These are phyloP conservation scores for Apis florea DNA, from an alignment of 1,140 invertebrate species.

Conservation along the genomic window DNA sequence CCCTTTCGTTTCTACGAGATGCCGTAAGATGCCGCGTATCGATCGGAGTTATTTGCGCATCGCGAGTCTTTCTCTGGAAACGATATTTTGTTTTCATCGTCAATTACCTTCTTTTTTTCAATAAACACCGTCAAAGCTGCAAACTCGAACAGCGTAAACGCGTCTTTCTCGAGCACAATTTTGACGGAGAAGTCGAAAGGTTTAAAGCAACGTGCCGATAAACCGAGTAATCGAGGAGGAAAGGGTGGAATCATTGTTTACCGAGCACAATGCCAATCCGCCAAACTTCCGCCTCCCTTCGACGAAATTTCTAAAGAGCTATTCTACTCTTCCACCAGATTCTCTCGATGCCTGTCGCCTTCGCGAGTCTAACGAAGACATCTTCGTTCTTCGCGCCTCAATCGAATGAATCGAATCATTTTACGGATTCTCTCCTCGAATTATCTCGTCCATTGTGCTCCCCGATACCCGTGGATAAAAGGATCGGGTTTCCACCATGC, in stretches of 20 bases:
- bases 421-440: neutral
- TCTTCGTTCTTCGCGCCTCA: neutral
- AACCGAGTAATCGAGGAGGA: conserved; percentile 55
- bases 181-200: neutral
- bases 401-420: conserved; percentile 20
- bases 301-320: conserved; percentile 22
- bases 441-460: conserved; percentile 14
- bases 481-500: neutral
- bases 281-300: neutral
- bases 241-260: conserved; percentile 65
- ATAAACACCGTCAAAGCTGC: no score
- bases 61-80: no score
- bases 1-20: no score
- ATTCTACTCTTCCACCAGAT: no score
- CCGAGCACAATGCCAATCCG: conserved; percentile 52
- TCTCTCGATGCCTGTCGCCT: neutral
- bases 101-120: no score
- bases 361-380: neutral
- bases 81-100: no score
- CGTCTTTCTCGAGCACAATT: no score
- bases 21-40: no score
- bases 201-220: conserved; percentile 13
- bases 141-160: no score
- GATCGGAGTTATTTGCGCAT: no score
- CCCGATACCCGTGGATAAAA: conserved; percentile 18